Evolutionary conservation across 1,140 invertebrate species (phyloP).

Genomic region (Carcinoscorpius rotundicauda): DNA sequence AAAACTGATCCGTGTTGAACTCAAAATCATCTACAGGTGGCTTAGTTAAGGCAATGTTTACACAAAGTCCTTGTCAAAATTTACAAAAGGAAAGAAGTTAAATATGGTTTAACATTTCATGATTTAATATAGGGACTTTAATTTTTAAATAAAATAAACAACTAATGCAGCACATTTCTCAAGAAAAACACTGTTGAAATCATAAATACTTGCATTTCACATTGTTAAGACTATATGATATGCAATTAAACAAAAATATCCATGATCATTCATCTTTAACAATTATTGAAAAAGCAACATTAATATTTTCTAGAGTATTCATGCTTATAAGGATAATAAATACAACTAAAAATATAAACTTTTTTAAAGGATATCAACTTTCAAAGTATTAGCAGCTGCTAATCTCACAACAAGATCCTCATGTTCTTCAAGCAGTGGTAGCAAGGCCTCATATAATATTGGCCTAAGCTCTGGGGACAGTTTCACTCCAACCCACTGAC

Average conservation of each 20-base stretch:
- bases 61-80: no score
- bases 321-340: no score
- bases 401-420: conserved; percentile 75
- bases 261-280: no score
- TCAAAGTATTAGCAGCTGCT: conserved; percentile 59
- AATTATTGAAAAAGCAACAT: no score
- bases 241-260: no score
- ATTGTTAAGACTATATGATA: no score
- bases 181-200: background rate
- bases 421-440: conserved; percentile 49
- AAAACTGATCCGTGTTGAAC: conserved; percentile 71
- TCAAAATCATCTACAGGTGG: conserved; percentile 77
- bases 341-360: no score
- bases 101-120: no score
- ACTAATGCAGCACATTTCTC: background rate
- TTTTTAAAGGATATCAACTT: conserved; percentile 43
- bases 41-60: conserved; percentile 25
- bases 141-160: conserved; percentile 8
- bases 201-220: no score
- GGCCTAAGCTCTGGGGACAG: conserved; percentile 63
- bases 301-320: no score
- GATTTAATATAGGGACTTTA: no score
- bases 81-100: no score
- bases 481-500: conserved; percentile 75
- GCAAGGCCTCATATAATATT: conserved; percentile 60